Percentiles rank a stretch among this genome's conserved stretches.
These are phyloP conservation scores for Drosophila limbata DNA, from an alignment of 2,888 invertebrate species.

Conservation along the genomic window DNA sequence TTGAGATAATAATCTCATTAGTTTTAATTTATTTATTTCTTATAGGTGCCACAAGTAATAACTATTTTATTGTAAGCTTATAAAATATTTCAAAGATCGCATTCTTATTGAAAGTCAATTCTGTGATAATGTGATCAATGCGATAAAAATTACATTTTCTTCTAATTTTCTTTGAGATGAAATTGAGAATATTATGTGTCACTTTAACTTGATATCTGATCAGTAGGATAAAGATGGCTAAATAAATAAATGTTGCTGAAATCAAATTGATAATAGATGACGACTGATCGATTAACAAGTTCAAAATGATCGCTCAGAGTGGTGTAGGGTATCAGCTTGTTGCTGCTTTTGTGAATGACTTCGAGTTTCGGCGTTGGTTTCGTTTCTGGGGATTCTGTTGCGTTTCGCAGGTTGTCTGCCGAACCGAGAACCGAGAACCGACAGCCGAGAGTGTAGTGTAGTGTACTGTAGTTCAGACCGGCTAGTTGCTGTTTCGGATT, in stretches of 20 bases:
- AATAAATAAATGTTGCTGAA: neutral
- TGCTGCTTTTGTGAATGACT: conserved; percentile 70
- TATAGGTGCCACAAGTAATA: too few species aligned
- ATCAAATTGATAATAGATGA: neutral
- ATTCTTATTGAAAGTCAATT: too few species aligned
- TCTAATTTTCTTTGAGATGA: neutral
- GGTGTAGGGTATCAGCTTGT: conserved; percentile 53
- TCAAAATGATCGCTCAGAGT: neutral
- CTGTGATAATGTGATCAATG: too few species aligned
- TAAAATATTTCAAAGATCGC: too few species aligned
- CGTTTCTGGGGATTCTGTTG: conserved; percentile 12
- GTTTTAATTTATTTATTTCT: too few species aligned
- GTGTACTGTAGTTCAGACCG: conserved; percentile 13
- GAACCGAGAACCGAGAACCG: neutral
- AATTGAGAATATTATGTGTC: neutral
- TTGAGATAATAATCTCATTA: too few species aligned
- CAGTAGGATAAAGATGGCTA: neutral
- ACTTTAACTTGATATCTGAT: neutral
- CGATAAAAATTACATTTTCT: too few species aligned
- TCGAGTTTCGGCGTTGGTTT: conserved; percentile 29
- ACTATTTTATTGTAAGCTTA: too few species aligned
- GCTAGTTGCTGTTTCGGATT: conserved; percentile 54
- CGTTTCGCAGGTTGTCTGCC: conserved; percentile 20
- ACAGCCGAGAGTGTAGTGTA: too few species aligned
- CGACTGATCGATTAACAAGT: neutral